Evolutionary conservation across 2,888 invertebrate genomes (phyloP).

Genomic region (Ischnura elegans): DNA sequence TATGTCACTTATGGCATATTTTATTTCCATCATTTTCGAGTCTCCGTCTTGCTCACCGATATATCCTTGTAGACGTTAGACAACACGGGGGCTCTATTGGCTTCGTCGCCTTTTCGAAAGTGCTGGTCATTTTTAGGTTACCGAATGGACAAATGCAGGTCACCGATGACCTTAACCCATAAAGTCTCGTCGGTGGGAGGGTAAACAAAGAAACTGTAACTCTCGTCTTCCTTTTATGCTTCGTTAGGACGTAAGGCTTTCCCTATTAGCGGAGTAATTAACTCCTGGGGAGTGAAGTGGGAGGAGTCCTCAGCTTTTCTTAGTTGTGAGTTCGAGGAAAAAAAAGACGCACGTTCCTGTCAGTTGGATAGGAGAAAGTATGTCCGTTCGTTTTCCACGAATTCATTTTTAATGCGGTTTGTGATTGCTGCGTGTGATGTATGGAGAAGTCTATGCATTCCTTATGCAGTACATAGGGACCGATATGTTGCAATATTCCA

Average conservation of each 20-base stretch:
- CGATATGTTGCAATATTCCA: too few species aligned
- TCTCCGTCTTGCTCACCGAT: too few species aligned
- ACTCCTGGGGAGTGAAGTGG: background rate
- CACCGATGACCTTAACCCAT: slow-evolving; percentile 38
- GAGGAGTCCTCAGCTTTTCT: background rate
- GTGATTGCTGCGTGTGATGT: background rate
- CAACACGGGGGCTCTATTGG: background rate
- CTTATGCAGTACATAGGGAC: too few species aligned
- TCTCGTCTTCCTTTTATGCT: background rate
- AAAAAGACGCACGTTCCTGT: background rate
- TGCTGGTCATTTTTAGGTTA: background rate
- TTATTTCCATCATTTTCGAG: background rate
- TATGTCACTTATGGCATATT: background rate
- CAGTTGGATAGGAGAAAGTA: background rate
- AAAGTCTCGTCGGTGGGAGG: background rate
- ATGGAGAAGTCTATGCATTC: too few species aligned
- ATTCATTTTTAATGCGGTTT: background rate
- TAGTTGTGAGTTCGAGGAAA: background rate
- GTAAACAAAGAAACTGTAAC: slow-evolving; percentile 35
- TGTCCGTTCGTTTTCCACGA: background rate
- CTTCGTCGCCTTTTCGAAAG: background rate
- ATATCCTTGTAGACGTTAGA: background rate
- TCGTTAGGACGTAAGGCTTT: background rate
- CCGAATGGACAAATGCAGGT: slow-evolving; percentile 29
- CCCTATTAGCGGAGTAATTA: slow-evolving; percentile 12